These are phyloP conservation scores for Etia nguti DNA, from an alignment of 2,113 vertebrate species.

Conservation along the genomic window DNA sequence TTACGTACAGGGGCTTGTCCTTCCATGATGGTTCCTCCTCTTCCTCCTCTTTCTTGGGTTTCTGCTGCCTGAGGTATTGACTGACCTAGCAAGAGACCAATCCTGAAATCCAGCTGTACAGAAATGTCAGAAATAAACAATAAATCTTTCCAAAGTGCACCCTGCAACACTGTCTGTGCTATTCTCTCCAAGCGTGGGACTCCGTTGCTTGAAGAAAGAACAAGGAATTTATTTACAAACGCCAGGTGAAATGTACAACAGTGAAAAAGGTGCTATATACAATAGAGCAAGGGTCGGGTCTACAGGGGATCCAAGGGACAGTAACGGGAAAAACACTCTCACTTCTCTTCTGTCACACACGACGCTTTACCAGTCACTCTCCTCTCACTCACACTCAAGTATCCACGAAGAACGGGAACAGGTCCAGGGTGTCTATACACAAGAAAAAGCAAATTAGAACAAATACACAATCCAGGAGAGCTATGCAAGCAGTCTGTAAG, in stretches of 20 bases:
- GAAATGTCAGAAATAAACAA: slow-evolving; percentile 8
- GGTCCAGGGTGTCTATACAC: not conserved
- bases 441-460: not conserved
- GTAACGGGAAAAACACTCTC: not conserved
- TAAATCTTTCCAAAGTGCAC: slow-evolving; percentile 39
- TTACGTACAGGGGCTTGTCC: no score
- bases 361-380: not conserved
- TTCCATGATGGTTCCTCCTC: no score
- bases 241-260: no score
- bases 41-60: no score
- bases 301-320: no score
- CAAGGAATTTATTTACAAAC: no score
- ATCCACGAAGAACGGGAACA: not conserved
- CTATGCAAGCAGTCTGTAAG: not conserved
- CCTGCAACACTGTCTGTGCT: not conserved
- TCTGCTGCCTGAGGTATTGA: no score
- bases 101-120: slow-evolving; percentile 49
- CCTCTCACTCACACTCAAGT: not conserved
- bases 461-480: not conserved
- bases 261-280: no score
- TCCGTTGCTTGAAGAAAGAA: no score
- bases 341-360: not conserved
- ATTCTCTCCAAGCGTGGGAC: not conserved
- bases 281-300: no score
- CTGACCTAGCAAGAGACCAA: slow-evolving; percentile 46